Evolutionary conservation across 2,113 vertebrate species (phyloP), one percentile per base, ranked within the genome.

Genomic region (Dermatemys mawii): DNA sequence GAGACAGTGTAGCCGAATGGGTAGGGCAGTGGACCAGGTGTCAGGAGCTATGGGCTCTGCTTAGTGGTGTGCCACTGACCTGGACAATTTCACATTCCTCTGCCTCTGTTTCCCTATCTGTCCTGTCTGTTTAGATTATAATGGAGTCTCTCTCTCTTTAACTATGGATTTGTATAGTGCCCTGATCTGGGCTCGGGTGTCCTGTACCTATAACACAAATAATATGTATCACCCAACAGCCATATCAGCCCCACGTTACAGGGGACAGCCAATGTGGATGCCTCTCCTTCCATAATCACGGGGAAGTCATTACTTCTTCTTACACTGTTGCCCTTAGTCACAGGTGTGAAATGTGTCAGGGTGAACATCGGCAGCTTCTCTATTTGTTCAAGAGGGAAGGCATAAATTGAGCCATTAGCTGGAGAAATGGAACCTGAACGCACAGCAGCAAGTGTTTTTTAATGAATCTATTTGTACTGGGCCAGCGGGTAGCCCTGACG

Each of bases 381-480:
- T 93, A 17, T 83, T 95, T 96, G 35, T 96, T 97, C 57, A 86
- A 94, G 89, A 95, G 75, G 27, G 35, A 86, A 96, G 86, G 67
- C 75, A 91, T 96, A 96, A 96, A 97, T 89, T 84, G 92, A 97
- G 70, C 86, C 87, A 95, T 55, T 96, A 95, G 55, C 93, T 76
- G 60, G 79, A 96, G 90, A 97, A 97, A 98, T 86, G 93, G 93
- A 97, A 93, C 55, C 89, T 92, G 85, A 96, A 94, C 53, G 83
- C 81, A 86, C 88, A 95, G 95, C 89, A 90, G 82, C 90, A 96
- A 95, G 89, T 22, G 11, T 92, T 97, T 98, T 97, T 97, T 97
- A 98, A 98, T 97, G 94, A 97, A 80, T 87, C 86, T 96, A 79
- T 98, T 97, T 97, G 85, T 95, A 96, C 86, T 89, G 88, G 93